A percentile compares a stretch with the other conserved stretches of the same genome.
Conservation (phyloP, 2,888 invertebrate genomes). For the Abrostola tripartita region DNA sequence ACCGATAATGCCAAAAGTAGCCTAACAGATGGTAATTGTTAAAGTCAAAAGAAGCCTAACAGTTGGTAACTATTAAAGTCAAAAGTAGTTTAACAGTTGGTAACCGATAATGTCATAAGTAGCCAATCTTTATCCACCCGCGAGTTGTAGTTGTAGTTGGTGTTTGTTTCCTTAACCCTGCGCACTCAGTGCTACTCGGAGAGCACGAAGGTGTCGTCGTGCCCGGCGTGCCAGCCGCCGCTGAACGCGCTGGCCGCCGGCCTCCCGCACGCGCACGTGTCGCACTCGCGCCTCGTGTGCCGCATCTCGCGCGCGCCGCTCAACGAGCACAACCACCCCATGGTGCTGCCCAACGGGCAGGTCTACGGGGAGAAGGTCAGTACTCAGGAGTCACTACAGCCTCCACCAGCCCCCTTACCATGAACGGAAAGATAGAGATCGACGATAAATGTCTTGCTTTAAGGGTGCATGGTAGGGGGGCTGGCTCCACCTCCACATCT, state of each 20-base stretch:
- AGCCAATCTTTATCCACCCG: too few relatives aligned
- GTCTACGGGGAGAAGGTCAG: conserved; percentile 97
- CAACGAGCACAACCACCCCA: conserved; percentile 99
- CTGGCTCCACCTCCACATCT: too few relatives aligned
- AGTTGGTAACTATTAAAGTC: too few relatives aligned
- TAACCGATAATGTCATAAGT: too few relatives aligned
- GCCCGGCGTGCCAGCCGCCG: conserved; percentile 97
- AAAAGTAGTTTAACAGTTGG: too few relatives aligned
- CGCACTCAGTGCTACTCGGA: conserved; percentile 91
- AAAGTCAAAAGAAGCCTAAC: too few relatives aligned
- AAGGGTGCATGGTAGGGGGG: too few relatives aligned
- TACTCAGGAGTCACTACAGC: not conserved
- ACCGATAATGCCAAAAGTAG: too few relatives aligned
- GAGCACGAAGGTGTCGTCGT: conserved; percentile 93
- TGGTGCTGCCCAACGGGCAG: conserved; percentile 99
- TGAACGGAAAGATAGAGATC: too few relatives aligned
- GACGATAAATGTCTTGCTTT: too few relatives aligned
- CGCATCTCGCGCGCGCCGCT: conserved; percentile 96
- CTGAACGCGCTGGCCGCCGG: conserved; percentile 95
- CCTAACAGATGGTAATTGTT: too few relatives aligned
- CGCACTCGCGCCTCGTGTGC: conserved; percentile 98
- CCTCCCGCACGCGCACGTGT: conserved; percentile 98
- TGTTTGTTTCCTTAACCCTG: conserved; percentile 31
- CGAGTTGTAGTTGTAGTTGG: too few relatives aligned
- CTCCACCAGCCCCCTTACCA: not conserved